Evolutionary conservation across 2,113 vertebrate species (phyloP), one percentile per base, ranked within the genome.

Genomic region (Brachyhypopomus occidentalis): DNA sequence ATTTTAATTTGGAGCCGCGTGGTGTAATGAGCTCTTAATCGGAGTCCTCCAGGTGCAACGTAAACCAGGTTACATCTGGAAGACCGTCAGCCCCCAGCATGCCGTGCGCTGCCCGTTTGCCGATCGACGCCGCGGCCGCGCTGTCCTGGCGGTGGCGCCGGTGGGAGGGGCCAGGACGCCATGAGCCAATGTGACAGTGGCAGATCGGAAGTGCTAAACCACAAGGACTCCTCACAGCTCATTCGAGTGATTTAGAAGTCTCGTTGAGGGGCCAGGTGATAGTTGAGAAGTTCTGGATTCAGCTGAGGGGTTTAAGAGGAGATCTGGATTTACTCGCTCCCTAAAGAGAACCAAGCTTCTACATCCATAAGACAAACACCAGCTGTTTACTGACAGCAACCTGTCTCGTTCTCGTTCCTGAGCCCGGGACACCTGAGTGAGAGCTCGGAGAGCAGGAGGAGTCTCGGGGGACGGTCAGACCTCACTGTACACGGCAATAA

Each of bases 311-410:
- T 90, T 87, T 88, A 90, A 85, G 89, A 86, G 82, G 91, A 91
- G 85, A 84, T 88, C 81, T 74, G 67, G 80, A 88, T 90, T 88
- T 85, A 88, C 85, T 84, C 71, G 78, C 79, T 91, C 90, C 90
- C 91, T 77, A 78, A 90, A 92, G 90, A 91, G 84, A 87, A 83
- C 88, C 88, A 90, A 93, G 90, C 89, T 72, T 89, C 87, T 34
- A 89, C 91, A 92, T 91, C 87, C 89, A 84, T 89, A 91, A 93
- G 90, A 89, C 89, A 93, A 93, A 92, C 90, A 93, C 89, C 91
- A 92, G 90, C 90, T 93, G 93, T 92, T 92, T 91, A 89, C 87
- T 90, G 88, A 89, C 88, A 55, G 75, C 83, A 92, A 89, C 91
- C 87, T 86, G 83, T 86, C 77, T 84, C 9, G 12, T 9, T 76